Evolutionary conservation across 2,888 invertebrate species (phyloP), one percentile per base, ranked within the genome.

Genomic region (Cryptocephalus moraei): DNA sequence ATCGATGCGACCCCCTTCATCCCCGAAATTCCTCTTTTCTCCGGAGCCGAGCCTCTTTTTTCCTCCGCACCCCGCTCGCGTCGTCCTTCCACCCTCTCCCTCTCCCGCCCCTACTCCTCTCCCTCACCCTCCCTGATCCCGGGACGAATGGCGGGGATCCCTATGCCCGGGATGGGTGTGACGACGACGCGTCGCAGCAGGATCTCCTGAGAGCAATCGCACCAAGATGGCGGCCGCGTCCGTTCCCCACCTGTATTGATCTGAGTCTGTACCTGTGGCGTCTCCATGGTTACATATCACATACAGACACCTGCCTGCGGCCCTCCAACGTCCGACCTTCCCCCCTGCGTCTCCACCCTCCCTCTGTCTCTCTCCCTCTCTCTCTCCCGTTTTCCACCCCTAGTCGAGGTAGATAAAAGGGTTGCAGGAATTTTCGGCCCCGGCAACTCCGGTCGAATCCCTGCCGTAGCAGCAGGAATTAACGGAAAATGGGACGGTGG

Each of bases 121-220:
- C 22, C 3, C 22, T 4, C 22, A 4, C 22, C 6, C 22, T 6
- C 22, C 6, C 22, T 22, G 22, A 22, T 22, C 22, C 22, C 22
- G 22, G 22, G 22, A n/a, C 22, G 22, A 13, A 47, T 49, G 45
- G 49, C 54, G 45, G 50, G 45, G 53, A 47, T 56, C 55, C 55
- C 49, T 54, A 40, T 39, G 22, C 34, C 54, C 56, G 51, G 51
- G 55, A 50, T 47, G 52, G 49, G 49, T 44, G 50, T 48, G 49
- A 36, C 48, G 51, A 43, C 43, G 43, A 45, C 42, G 44, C 46
- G 52, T 42, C 49, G 52, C 55, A 49, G 53, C 58, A 56, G 54
- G 57, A 60, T 58, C 61, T 56, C 59, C 51, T 50, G 54, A 53
- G 55, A 53, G 55, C 51, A 50, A 46, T 48, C 49, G 42, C 48